A percentile compares a stretch with the other conserved stretches of the same genome.
Conservation (phyloP, 2,113 vertebrate species). For the Potamarius usumacintae region DNA sequence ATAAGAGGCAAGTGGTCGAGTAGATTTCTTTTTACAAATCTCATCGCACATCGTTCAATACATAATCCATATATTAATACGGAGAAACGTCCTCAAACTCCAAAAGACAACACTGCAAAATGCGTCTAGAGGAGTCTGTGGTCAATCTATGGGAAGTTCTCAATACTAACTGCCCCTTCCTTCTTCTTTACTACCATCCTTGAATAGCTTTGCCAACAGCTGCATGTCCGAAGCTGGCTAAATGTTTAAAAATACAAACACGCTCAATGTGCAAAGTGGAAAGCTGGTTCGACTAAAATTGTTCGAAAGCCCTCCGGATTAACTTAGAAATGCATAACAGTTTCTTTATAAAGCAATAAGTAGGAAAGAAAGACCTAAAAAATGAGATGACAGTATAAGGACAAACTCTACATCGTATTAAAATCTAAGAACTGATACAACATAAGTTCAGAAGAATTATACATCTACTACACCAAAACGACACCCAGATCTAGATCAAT, state of each 20-base stretch:
- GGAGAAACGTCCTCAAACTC: neutral
- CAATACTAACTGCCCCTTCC: constrained; percentile 5
- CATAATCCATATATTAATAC: neutral
- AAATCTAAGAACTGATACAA: neutral
- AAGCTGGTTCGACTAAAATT: neutral
- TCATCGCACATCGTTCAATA: neutral
- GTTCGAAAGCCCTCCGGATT: neutral
- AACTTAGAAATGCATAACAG: neutral
- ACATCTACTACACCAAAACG: neutral
- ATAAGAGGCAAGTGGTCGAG: neutral
- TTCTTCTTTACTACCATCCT: neutral
- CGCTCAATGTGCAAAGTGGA: neutral
- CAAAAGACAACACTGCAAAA: neutral
- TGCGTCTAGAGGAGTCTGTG: neutral
- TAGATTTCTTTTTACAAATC: neutral
- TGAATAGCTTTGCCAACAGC: constrained; percentile 55
- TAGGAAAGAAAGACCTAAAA: neutral
- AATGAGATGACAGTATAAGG: neutral
- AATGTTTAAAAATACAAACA: constrained; percentile 34
- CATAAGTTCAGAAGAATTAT: neutral
- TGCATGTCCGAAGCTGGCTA: constrained; percentile 56
- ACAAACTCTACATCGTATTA: neutral
- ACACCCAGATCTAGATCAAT: neutral
- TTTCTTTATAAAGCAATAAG: neutral
- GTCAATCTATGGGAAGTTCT: neutral